phyloP scores from a whole-genome alignment of 2,113 vertebrate genomes.

The Dromaius novaehollandiae region DNA sequence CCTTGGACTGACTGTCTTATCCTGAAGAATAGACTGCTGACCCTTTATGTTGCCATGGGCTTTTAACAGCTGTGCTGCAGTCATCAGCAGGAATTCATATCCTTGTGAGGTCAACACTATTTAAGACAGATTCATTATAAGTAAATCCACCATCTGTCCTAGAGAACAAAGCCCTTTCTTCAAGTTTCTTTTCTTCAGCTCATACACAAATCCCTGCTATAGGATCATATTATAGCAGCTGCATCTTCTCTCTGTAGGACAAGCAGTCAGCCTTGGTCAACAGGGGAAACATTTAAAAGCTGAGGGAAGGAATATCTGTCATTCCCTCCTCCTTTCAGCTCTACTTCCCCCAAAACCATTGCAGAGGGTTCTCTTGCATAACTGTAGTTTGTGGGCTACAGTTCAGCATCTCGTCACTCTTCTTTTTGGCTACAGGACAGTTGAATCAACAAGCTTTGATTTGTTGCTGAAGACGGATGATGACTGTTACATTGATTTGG shows the following conservation, averaged over 20 bases:
- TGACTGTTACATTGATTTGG: slow-evolving; percentile 94
- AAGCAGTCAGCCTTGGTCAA: background rate
- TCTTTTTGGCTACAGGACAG: slow-evolving; percentile 81
- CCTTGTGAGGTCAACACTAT: background rate
- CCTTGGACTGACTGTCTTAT: background rate
- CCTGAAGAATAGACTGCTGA: background rate
- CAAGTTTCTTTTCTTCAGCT: background rate
- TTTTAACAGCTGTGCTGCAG: slow-evolving; percentile 18
- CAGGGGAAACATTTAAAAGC: background rate
- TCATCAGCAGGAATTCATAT: background rate
- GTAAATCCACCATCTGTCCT: slow-evolving; percentile 26
- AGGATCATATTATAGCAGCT: background rate
- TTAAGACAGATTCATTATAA: background rate
- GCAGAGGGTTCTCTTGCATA: background rate
- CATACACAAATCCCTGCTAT: background rate
- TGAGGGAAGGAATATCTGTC: background rate
- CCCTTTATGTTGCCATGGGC: background rate
- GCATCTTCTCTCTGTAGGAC: background rate
- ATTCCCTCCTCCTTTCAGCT: background rate
- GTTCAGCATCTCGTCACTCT: background rate
- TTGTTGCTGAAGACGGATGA: slow-evolving; percentile 96
- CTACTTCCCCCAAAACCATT: background rate
- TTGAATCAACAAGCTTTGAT: slow-evolving; percentile 86
- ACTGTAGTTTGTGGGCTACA: background rate
- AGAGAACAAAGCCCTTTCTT: background rate